A percentile compares a stretch with the other conserved stretches of the same genome.
These are phyloP conservation scores for Trachelipus rathkii DNA, from an alignment of 1,140 invertebrate genomes.

Conservation along the genomic window DNA sequence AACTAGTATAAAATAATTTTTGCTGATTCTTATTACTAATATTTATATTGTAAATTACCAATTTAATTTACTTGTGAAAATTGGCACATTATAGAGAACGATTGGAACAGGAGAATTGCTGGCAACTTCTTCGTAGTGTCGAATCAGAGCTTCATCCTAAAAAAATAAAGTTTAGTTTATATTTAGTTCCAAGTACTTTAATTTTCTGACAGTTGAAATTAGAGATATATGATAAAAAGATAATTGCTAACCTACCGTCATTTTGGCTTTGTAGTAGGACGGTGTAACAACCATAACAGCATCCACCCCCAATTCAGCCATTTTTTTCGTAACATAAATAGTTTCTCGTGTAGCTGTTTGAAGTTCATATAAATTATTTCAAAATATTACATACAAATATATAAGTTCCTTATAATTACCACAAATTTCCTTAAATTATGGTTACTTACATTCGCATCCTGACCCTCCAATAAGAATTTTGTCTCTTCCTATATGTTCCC, in stretches of 20 bases:
- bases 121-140: too few relatives aligned
- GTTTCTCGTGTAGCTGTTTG: conserved; percentile 55
- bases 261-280: conserved; percentile 58
- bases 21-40: too few relatives aligned
- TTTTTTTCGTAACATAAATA: conserved; percentile 54
- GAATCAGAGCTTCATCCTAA: too few relatives aligned
- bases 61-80: too few relatives aligned
- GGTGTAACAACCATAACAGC: conserved; percentile 60
- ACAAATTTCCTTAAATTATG: neutral
- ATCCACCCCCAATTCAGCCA: conserved; percentile 58
- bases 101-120: too few relatives aligned
- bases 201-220: too few relatives aligned
- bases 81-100: too few relatives aligned
- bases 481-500: conserved; percentile 47
- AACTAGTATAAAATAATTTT: too few relatives aligned
- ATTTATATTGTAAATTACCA: too few relatives aligned
- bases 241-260: conserved; percentile 51
- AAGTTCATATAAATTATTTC: neutral
- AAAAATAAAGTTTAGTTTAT: too few relatives aligned
- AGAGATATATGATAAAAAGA: too few relatives aligned
- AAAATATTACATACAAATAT: neutral
- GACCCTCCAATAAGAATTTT: conserved; percentile 58
- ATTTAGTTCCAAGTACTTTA: too few relatives aligned
- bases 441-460: conserved; percentile 58
- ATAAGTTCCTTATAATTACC: neutral